phyloP scores from a whole-genome alignment of 1,140 invertebrate genomes.

The Diploscapter pachys region DNA sequence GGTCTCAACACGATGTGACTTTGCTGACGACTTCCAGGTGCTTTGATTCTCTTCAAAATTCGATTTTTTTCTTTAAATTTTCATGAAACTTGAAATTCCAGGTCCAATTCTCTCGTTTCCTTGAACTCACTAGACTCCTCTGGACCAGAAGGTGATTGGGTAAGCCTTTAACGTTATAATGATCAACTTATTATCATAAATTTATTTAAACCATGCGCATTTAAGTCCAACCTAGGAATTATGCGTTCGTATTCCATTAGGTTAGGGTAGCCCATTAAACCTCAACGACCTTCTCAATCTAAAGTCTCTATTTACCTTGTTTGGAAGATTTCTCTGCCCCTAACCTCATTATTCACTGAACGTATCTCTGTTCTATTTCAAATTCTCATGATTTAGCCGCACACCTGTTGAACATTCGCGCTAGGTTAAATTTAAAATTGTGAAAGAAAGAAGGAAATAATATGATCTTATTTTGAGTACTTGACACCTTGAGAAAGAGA shows the following conservation, averaged over 20 bases:
- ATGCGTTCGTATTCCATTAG: neutral
- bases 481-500: no score
- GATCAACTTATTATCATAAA: neutral
- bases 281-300: neutral
- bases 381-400: no score
- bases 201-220: conserved; percentile 8
- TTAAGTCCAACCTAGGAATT: neutral
- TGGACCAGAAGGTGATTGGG: conserved; percentile 13
- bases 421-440: no score
- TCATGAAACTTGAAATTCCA: neutral
- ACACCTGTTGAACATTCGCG: no score
- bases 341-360: neutral
- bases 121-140: conserved; percentile 16
- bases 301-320: neutral
- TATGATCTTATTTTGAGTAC: no score
- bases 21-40: no score
- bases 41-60: no score
- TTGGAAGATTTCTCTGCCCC: neutral
- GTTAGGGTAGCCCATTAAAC: neutral
- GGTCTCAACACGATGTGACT: no score
- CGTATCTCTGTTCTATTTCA: no score
- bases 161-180: neutral
- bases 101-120: conserved; percentile 6
- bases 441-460: no score
- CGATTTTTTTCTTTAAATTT: no score